Evolutionary conservation across 2,797 vertebrate genomes (phyloP).

Genomic region (Lycodopsis pacificus): DNA sequence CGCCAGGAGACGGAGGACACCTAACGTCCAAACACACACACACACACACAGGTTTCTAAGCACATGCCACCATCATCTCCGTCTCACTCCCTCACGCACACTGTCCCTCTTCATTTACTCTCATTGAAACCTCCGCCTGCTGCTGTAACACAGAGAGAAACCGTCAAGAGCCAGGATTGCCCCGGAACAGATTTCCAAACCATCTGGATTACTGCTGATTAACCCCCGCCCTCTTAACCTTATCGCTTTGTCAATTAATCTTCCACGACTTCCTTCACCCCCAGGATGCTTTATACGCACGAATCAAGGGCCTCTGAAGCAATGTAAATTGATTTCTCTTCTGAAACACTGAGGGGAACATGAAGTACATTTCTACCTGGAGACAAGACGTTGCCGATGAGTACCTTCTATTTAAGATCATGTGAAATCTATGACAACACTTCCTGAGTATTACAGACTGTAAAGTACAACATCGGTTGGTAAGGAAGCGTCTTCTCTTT

Average conservation of each 20-base stretch:
- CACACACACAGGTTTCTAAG: background rate
- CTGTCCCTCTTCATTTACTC: constrained; percentile 18
- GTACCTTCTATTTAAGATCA: too few species aligned
- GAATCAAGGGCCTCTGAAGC: background rate
- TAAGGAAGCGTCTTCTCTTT: too few species aligned
- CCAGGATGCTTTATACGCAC: background rate
- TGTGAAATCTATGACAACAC: too few species aligned
- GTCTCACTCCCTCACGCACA: background rate
- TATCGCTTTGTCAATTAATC: constrained; percentile 24
- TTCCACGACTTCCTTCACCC: background rate
- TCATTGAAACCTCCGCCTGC: constrained; percentile 22
- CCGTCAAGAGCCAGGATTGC: background rate
- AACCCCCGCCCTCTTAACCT: constrained; percentile 6
- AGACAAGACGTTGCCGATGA: background rate
- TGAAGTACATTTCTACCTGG: background rate
- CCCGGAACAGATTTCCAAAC: constrained; percentile 17
- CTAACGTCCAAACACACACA: constrained; percentile 10
- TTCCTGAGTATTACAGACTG: too few species aligned
- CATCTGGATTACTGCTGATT: constrained; percentile 25
- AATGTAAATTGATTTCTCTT: constrained; percentile 1
- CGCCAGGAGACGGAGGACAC: constrained; percentile 39
- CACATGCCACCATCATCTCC: background rate
- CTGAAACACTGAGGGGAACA: background rate
- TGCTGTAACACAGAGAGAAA: constrained; percentile 3
- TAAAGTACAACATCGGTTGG: too few species aligned